Percentiles rank a stretch among this genome's conserved stretches.
These are phyloP conservation scores for Calliphora vicina DNA, from an alignment of 1,140 invertebrate genomes.

Conservation along the genomic window DNA sequence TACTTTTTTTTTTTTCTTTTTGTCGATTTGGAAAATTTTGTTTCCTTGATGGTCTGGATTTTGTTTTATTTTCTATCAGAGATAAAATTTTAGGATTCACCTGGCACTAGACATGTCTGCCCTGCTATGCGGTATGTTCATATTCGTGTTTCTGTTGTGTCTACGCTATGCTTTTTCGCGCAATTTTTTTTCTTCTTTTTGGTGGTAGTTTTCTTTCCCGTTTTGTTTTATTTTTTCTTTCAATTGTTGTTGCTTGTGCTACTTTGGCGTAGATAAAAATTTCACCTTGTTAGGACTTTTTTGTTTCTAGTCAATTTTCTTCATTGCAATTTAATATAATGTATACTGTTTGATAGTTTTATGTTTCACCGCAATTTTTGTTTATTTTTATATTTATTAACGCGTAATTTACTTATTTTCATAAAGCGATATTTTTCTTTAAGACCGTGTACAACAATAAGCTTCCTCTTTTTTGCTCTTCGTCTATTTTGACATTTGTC, in stretches of 20 bases:
- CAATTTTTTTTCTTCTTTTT: slow-evolving; percentile 1
- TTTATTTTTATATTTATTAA: background rate
- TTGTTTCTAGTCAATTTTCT: background rate
- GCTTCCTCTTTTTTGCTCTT: background rate
- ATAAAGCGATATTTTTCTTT: background rate
- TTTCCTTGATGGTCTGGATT: background rate
- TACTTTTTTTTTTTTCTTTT: background rate
- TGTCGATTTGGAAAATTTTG: background rate
- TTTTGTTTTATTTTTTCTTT: background rate
- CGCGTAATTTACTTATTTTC: background rate
- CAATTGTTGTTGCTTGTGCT: slow-evolving; percentile 10
- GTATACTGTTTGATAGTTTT: no score
- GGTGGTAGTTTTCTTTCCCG: background rate
- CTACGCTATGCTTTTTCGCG: slow-evolving; percentile 14
- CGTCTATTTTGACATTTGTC: background rate
- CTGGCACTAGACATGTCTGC: slow-evolving; percentile 3
- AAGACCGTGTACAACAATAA: background rate
- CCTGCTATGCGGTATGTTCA: background rate
- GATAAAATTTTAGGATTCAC: background rate
- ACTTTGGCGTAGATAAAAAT: slow-evolving; percentile 1
- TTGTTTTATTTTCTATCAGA: background rate
- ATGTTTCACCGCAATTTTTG: no score
- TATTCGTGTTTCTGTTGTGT: slow-evolving; percentile 2
- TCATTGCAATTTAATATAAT: background rate
- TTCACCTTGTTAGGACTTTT: slow-evolving; percentile 2